These are phyloP conservation scores for Sinocyclocheilus grahami DNA, from an alignment of 2,113 vertebrate genomes.

Conservation along the genomic window DNA sequence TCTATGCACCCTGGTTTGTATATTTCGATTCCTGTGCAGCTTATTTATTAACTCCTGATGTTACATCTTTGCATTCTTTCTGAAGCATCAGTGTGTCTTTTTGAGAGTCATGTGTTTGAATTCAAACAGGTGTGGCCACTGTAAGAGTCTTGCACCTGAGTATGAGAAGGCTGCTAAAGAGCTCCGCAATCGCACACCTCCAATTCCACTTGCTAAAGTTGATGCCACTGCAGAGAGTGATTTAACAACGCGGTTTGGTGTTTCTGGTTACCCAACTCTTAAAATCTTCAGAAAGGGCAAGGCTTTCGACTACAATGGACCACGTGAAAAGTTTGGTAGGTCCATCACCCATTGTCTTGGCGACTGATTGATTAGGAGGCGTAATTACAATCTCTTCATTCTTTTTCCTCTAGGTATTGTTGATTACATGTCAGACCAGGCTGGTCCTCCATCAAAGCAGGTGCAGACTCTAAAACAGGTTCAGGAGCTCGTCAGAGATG, in stretches of 20 bases:
- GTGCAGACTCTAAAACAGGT: conserved; percentile 86
- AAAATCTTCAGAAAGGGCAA: conserved; percentile 97
- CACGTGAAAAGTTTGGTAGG: conserved; percentile 88
- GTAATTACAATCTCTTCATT: not conserved
- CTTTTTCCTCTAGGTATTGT: conserved; percentile 81
- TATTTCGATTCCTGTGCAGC: not conserved
- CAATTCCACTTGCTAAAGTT: conserved; percentile 90
- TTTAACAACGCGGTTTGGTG: conserved; percentile 83
- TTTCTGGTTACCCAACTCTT: conserved; percentile 89
- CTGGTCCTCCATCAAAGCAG: conserved; percentile 92
- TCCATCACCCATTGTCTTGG: not conserved
- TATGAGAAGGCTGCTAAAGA: conserved; percentile 95
- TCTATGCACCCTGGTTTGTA: conserved; percentile 96
- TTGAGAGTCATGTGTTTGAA: not conserved
- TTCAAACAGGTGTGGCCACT: conserved; percentile 91
- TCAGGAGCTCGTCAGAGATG: conserved; percentile 89
- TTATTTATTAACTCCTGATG: not conserved
- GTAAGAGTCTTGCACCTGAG: conserved; percentile 92
- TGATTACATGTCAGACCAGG: conserved; percentile 90
- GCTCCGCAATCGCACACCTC: conserved; percentile 81
- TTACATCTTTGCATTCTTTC: not conserved
- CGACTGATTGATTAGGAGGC: not conserved
- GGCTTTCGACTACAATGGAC: conserved; percentile 89
- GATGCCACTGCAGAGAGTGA: conserved; percentile 85
- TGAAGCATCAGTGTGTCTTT: not conserved